Evolutionary conservation across 1,140 invertebrate genomes (phyloP).

Genomic region (Drosophila tsacasi): DNA sequence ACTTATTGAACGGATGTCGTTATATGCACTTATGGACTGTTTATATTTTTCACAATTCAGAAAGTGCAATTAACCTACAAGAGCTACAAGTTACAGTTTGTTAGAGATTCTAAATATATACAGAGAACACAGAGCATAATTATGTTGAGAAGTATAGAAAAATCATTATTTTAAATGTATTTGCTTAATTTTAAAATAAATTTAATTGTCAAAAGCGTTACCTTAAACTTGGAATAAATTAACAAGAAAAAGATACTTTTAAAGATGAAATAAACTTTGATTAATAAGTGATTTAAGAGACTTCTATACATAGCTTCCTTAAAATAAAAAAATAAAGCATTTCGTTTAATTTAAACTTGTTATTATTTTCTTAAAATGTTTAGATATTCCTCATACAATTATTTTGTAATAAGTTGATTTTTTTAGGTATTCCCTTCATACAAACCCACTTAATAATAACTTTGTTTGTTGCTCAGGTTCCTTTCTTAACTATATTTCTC

Average conservation of each 20-base stretch:
- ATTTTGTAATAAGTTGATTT: neutral
- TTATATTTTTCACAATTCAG: constrained; percentile 12
- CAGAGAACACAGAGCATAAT: neutral
- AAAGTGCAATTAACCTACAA: constrained; percentile 43
- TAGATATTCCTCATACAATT: neutral
- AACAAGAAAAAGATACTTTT: too few species aligned
- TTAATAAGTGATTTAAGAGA: neutral
- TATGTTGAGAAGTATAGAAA: neutral
- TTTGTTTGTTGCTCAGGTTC: too few species aligned
- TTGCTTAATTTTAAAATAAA: neutral
- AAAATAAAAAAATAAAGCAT: neutral
- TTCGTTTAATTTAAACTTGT: neutral
- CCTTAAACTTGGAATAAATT: neutral
- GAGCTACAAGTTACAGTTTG: constrained; percentile 9
- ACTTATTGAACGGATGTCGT: constrained; percentile 49
- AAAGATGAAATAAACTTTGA: neutral
- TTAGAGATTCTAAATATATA: neutral
- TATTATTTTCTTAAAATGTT: neutral
- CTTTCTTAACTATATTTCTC: neutral
- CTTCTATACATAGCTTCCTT: neutral
- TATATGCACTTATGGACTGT: constrained; percentile 10
- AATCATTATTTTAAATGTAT: too few species aligned
- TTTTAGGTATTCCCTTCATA: neutral
- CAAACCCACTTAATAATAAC: neutral
- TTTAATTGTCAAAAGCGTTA: neutral